Conservation (phyloP, 2,113 vertebrate genomes). For the Myiopsitta monachus region DNA sequence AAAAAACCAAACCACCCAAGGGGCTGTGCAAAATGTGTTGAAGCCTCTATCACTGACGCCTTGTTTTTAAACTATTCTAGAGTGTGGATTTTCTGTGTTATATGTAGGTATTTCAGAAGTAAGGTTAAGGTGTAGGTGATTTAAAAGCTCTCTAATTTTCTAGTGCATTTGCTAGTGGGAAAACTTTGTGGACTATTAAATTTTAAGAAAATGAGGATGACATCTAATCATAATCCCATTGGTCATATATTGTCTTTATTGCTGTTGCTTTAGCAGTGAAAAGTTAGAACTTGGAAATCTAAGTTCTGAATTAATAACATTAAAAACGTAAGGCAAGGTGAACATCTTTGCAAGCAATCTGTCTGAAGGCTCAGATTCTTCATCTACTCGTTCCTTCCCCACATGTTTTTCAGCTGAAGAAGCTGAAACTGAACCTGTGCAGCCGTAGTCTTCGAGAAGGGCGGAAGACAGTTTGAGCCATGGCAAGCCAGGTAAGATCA, state of each 20-base stretch:
- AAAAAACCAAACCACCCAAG: not conserved
- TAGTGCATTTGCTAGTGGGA: not conserved
- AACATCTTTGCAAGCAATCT: not conserved
- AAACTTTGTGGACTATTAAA: not conserved
- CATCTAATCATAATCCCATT: not conserved
- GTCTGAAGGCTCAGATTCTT: not conserved
- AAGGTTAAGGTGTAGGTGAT: not conserved
- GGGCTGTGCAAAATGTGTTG: not conserved
- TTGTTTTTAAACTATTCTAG: not conserved
- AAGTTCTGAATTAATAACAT: not conserved
- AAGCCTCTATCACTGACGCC: not conserved
- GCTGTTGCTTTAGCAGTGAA: not conserved
- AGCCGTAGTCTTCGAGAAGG: not conserved
- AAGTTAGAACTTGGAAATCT: not conserved
- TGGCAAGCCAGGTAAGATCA: slow-evolving; percentile 71
- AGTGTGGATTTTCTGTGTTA: not conserved
- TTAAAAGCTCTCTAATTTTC: not conserved
- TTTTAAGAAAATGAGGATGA: not conserved
- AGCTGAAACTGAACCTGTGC: not conserved
- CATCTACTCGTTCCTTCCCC: not conserved
- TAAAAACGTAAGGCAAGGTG: not conserved
- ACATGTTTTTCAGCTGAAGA: not conserved
- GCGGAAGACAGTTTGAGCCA: slow-evolving; percentile 22
- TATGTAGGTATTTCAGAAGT: not conserved
- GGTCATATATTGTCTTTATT: not conserved